phyloP scores from a whole-genome alignment of 2,113 vertebrate genomes.

The Monopterus albus region DNA sequence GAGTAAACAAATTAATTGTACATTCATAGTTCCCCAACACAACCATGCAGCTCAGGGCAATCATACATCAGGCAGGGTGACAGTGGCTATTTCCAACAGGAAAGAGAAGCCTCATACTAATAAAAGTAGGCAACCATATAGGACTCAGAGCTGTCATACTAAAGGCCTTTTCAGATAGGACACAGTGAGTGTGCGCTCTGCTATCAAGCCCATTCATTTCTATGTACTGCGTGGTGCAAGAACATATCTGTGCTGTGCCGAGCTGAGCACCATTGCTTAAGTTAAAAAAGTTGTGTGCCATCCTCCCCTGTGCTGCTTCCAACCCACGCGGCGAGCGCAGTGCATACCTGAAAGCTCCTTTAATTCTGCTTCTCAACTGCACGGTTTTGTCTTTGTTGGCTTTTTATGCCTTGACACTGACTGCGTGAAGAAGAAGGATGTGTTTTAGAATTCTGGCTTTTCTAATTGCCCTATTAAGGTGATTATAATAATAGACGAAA shows the following conservation, averaged over 20 bases:
- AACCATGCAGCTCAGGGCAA: constrained; percentile 67
- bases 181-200: too few species aligned
- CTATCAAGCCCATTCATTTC: too few species aligned
- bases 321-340: too few species aligned
- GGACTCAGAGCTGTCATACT: too few species aligned
- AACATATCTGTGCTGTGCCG: too few species aligned
- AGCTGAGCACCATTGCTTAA: too few species aligned
- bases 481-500: constrained; percentile 6
- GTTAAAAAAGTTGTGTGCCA: too few species aligned
- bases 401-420: constrained; percentile 21
- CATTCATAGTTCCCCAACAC: constrained; percentile 64
- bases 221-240: too few species aligned
- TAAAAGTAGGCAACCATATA: constrained; percentile 61
- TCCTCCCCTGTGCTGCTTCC: too few species aligned
- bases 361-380: constrained; percentile 29
- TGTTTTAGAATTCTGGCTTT: constrained; percentile 30
- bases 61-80: constrained; percentile 80
- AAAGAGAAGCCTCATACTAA: constrained; percentile 67
- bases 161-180: too few species aligned
- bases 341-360: too few species aligned
- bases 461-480: constrained; percentile 4
- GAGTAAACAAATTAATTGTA: constrained; percentile 84
- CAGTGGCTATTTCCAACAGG: constrained; percentile 68
- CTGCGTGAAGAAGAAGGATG: constrained; percentile 5
- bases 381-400: constrained; percentile 16